These are phyloP conservation scores for Agonopterix heracliana DNA, from an alignment of 2,888 invertebrate species.

Conservation along the genomic window DNA sequence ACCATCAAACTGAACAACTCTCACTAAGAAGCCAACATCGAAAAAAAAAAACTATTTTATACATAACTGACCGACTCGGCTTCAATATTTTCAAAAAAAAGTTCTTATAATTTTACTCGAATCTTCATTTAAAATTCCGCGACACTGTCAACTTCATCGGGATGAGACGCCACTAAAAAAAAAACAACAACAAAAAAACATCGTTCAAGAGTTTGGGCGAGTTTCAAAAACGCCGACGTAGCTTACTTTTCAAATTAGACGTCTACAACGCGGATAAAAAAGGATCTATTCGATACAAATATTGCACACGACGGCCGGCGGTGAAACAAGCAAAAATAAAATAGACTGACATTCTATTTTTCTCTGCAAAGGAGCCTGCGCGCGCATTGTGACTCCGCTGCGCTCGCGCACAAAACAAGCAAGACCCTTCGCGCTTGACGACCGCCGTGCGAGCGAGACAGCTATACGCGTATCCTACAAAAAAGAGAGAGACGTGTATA, in stretches of 20 bases:
- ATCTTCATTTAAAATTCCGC: not conserved
- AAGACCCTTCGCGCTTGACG: slow-evolving; percentile 35
- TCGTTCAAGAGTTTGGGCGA: slow-evolving; percentile 25
- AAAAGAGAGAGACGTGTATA: slow-evolving; percentile 33
- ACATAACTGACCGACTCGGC: no score
- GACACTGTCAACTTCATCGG: slow-evolving; percentile 42
- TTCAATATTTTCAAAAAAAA: no score
- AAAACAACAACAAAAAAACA: slow-evolving; percentile 19
- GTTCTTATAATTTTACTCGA: no score
- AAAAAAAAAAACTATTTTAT: no score
- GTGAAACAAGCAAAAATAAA: slow-evolving; percentile 53
- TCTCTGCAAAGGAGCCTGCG: slow-evolving; percentile 59
- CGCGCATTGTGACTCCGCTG: slow-evolving; percentile 56
- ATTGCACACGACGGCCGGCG: slow-evolving; percentile 64
- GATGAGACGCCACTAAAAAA: slow-evolving; percentile 15
- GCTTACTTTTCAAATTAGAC: slow-evolving; percentile 62
- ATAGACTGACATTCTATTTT: slow-evolving; percentile 58
- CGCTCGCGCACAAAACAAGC: slow-evolving; percentile 62
- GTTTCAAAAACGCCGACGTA: slow-evolving; percentile 32
- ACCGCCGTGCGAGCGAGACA: slow-evolving; percentile 29
- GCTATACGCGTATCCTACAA: slow-evolving; percentile 8
- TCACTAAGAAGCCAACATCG: no score
- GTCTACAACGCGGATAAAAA: slow-evolving; percentile 48
- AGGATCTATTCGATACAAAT: slow-evolving; percentile 62
- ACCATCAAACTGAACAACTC: no score